These are phyloP conservation scores for Zalophus californianus DNA, from an alignment of 2,797 vertebrate genomes.

Conservation along the genomic window DNA sequence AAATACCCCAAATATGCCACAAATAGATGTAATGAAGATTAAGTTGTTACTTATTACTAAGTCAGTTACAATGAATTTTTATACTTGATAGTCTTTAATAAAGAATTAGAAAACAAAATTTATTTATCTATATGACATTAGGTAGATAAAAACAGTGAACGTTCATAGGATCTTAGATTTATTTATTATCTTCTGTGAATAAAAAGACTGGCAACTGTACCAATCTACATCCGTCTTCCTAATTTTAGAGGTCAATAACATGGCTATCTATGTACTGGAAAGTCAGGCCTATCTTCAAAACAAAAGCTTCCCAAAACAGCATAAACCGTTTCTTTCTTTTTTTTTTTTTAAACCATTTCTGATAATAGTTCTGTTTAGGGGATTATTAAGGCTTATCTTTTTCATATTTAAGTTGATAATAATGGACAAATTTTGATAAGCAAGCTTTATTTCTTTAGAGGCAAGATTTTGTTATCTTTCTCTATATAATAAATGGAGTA, in stretches of 20 bases:
- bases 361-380: background rate
- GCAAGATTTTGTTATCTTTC: conserved; percentile 25
- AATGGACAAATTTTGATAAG: conserved; percentile 26
- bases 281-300: background rate
- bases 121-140: background rate
- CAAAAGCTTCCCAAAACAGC: background rate
- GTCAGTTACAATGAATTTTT: conserved; percentile 19
- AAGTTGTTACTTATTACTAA: background rate
- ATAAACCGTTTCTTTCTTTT: background rate
- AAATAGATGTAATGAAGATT: conserved; percentile 6
- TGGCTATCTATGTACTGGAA: background rate
- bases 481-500: background rate
- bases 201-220: background rate
- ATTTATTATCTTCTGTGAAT: background rate
- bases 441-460: background rate
- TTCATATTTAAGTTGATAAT: conserved; percentile 19
- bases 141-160: background rate
- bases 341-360: background rate
- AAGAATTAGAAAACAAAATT: conserved; percentile 24
- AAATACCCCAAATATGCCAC: background rate
- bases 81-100: background rate
- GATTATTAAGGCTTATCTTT: background rate
- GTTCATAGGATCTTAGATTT: background rate
- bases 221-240: background rate
- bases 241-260: conserved; percentile 26